Evolutionary conservation across 2,797 vertebrate genomes (phyloP), one percentile per base, ranked within the genome.

Genomic region (Clarias platycephalus): DNA sequence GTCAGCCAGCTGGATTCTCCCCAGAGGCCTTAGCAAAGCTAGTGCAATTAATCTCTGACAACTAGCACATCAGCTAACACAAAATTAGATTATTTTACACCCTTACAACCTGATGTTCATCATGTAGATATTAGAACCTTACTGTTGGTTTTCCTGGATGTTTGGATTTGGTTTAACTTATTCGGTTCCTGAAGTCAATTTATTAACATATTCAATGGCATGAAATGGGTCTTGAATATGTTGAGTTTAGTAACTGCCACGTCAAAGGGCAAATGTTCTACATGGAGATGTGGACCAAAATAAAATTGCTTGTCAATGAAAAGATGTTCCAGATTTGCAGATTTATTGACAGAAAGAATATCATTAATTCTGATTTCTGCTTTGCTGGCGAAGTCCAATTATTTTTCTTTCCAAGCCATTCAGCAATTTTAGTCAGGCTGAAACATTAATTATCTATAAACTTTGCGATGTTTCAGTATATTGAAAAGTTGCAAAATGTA

Each of bases 1-100:
- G 90, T 91, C 89, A 91, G 82, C 88, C 93, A 93, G 92, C 93
- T 93, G 85, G 92, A 89, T 93, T 90, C 84, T 88, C 74, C 90
- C 91, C 87, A 87, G 87, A 88, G 89, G 89, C 91, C 91, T 91
- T 89, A 87, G 89, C 90, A 90, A 88, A 84, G 90, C 87, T 87
- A 87, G 89, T 86, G 89, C 88, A 91, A 93, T 94, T 94, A 93
- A 91, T 92, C 89, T 89, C 90, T 92, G 91, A 92, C 91, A 92
- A 93, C 89, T 91, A 91, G 92, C 91, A 88, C 87, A 91, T 92
- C 91, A 90, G 86, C 86, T 92, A 90, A 92, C 91, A 92, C 91
- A 85, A 91, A 91, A 92, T 78, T 85, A 83, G 89, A 88, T 92
- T 90, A 91, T 88, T 90, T 91, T 90, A 88, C 90, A 90, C 87